Evolutionary conservation across 2,797 vertebrate species (phyloP), one percentile per base, ranked within the genome.

Genomic region (Sphaeramia orbicularis): DNA sequence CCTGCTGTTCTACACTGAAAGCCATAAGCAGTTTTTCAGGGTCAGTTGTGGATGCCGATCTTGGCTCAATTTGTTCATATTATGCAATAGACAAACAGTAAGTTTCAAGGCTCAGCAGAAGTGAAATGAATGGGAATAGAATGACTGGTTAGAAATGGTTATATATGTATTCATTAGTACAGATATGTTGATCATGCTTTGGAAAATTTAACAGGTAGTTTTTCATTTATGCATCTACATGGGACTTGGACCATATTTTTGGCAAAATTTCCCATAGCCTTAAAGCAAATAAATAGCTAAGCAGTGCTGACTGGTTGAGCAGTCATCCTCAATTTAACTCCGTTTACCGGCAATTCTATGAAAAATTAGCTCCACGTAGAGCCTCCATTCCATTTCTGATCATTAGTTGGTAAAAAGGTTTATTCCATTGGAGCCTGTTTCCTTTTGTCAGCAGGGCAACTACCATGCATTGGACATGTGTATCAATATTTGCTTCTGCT

Each of bases 401-500:
- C 38, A 5, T 30, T 14, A 19, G 11, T n/a, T 36, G 41, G 41
- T 0, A 10, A 32, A 45, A 30, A 7, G 30, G 40, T 59, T 68
- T 57, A 10, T 11, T 54, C 42, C 13, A 16, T 1, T 1, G 47
- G 6, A n/a, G 35, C 11, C 36, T n/a, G 14, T 52, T 60, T 43
- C 4, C 21, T 56, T 7, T 55, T 67, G 10, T 3, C 59, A 37
- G 30, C 50, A 10, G 40, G 40, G 52, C 60, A 65, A 2, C 62
- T 43, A 38, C 53, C 36, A 21, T 19, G 16, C 48, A 1, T 76
- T 68, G 71, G 77, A 65, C 55, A 47, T 54, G 37, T 40, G 35
- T 57, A 76, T 71, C 81, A 85, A 54, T 87, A 69, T 86, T 90
- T 85, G 74, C 73, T 74, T 76, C 50, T 53, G 65, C 77, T 77